Conservation (phyloP, 35 echinoderm and acorn worm species). For the Apostichopus japonicus region DNA sequence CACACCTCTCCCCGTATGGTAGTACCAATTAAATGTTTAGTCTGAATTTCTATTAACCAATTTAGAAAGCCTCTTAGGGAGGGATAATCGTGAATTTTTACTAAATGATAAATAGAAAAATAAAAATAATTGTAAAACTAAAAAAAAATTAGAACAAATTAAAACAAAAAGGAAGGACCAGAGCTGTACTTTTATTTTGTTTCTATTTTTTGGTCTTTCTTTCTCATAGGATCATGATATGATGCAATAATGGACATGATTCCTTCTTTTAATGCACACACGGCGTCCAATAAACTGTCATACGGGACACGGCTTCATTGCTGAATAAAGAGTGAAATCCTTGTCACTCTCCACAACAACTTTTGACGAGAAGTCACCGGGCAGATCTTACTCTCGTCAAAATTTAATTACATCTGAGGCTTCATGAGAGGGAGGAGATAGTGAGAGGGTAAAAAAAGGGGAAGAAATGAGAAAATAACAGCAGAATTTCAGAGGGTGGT, state of each 20-base stretch:
- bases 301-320: neutral
- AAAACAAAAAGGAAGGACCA: no score
- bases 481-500: no score
- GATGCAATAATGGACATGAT: neutral
- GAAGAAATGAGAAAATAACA: neutral
- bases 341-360: neutral
- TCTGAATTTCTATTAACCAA: no score
- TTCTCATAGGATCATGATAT: neutral
- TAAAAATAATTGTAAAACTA: no score
- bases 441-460: neutral
- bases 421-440: neutral
- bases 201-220: neutral
- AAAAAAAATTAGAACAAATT: no score
- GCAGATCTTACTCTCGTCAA: neutral
- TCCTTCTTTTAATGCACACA: neutral
- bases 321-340: neutral
- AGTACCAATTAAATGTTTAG: no score
- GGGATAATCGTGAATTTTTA: no score
- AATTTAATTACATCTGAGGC: constrained; percentile 4
- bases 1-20: no score
- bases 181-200: no score
- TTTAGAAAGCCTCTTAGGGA: no score
- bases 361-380: neutral
- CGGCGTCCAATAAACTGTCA: neutral
- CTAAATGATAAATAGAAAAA: no score